Percentiles rank a stretch among this genome's conserved stretches.
Evolutionary conservation across 92 coral and sea anemone genomes (phyloP).

Genomic region (Anthopleura xanthogrammica): DNA sequence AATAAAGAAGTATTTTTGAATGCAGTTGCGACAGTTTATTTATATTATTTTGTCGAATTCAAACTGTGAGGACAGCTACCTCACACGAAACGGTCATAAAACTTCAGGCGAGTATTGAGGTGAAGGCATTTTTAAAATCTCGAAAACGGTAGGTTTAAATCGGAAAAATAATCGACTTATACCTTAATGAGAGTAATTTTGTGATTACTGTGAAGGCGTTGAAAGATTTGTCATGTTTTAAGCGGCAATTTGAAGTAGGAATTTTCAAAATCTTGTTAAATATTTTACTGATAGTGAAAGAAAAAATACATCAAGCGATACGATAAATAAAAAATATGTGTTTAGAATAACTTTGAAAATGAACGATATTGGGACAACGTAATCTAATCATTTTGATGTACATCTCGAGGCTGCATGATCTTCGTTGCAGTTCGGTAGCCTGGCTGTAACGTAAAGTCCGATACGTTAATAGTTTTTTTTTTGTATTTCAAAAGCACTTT

Average conservation of each 20-base stretch:
- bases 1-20: neutral
- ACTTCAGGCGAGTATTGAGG: neutral
- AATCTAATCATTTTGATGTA: neutral
- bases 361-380: neutral
- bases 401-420: neutral
- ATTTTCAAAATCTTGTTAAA: neutral
- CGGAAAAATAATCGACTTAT: neutral
- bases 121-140: neutral
- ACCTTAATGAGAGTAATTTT: neutral
- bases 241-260: neutral
- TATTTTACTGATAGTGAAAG: neutral
- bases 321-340: neutral
- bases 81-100: neutral
- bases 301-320: neutral
- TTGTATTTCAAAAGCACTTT: neutral
- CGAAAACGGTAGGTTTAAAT: neutral
- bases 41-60: neutral
- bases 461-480: neutral
- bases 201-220: neutral
- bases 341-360: no score
- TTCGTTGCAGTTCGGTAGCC: no score
- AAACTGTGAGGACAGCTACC: neutral
- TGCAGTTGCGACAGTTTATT: neutral
- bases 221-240: conserved; percentile 1
- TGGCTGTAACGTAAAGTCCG: no score